Conservation (phyloP, 2,113 vertebrate genomes). For the Nothoprocta perdicaria region DNA sequence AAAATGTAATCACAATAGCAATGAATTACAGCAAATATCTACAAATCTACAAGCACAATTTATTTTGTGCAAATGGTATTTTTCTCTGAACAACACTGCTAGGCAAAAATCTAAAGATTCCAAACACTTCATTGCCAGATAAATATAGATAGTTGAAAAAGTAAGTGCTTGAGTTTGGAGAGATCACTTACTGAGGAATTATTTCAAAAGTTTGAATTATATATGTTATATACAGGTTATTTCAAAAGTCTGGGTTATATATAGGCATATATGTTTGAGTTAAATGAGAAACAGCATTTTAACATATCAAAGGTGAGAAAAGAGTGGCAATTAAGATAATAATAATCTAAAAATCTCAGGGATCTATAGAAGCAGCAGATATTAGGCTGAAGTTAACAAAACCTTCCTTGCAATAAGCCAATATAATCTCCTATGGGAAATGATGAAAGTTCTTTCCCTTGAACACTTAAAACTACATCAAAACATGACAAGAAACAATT, state of each 20-base stretch:
- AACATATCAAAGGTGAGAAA: rapidly evolving
- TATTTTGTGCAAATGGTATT: background rate
- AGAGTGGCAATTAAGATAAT: background rate
- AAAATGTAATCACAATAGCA: background rate
- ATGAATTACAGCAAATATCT: background rate
- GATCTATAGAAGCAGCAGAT: background rate
- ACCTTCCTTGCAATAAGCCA: background rate
- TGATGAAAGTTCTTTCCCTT: background rate
- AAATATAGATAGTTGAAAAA: background rate
- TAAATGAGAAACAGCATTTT: background rate
- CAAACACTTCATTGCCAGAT: background rate
- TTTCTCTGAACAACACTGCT: background rate
- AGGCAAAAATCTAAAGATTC: background rate
- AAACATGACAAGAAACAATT: slow-evolving; percentile 31
- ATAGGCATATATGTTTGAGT: background rate
- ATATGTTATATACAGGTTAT: background rate
- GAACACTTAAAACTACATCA: slow-evolving; percentile 30
- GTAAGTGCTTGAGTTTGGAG: background rate
- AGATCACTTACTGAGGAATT: background rate
- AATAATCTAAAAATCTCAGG: background rate
- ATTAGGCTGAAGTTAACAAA: background rate
- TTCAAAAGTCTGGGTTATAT: background rate
- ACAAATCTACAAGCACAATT: rapidly evolving
- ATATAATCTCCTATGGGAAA: background rate
- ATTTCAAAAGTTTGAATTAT: background rate